phyloP scores from a whole-genome alignment of 2,797 vertebrate species.

The Scomberomorus guttatus region DNA sequence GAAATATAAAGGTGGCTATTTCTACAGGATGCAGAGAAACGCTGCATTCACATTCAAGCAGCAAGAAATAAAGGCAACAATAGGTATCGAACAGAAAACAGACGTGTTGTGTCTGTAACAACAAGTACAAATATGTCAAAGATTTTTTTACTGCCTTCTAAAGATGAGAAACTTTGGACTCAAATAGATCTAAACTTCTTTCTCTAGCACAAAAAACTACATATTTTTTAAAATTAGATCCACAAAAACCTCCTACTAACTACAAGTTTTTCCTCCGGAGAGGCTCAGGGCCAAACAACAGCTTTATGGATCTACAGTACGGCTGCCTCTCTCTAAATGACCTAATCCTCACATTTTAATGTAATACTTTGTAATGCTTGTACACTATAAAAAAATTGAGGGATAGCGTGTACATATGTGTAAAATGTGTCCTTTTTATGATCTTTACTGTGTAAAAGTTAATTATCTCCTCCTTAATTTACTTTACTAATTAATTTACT shows the following conservation, averaged over 20 bases:
- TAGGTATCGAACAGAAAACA: neutral
- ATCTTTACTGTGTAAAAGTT: neutral
- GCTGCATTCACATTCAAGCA: neutral
- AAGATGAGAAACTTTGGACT: conserved; percentile 3
- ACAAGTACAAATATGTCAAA: neutral
- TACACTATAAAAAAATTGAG: neutral
- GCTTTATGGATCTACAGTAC: too few relatives aligned
- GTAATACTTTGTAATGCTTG: neutral
- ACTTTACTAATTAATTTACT: neutral
- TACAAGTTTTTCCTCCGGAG: neutral
- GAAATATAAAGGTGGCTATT: conserved; percentile 11
- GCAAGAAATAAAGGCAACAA: neutral
- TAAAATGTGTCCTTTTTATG: neutral
- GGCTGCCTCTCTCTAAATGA: too few relatives aligned
- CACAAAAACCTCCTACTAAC: neutral
- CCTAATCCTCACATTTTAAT: neutral
- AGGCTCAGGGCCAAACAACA: neutral
- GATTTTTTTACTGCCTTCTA: neutral
- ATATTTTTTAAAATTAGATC: neutral
- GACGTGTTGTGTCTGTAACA: neutral
- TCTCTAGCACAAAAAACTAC: neutral
- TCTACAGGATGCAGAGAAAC: neutral
- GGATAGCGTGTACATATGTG: neutral
- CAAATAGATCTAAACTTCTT: neutral
- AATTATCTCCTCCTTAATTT: neutral